phyloP scores from a whole-genome alignment of 2,797 vertebrate species.

The Delichon dasypus region DNA sequence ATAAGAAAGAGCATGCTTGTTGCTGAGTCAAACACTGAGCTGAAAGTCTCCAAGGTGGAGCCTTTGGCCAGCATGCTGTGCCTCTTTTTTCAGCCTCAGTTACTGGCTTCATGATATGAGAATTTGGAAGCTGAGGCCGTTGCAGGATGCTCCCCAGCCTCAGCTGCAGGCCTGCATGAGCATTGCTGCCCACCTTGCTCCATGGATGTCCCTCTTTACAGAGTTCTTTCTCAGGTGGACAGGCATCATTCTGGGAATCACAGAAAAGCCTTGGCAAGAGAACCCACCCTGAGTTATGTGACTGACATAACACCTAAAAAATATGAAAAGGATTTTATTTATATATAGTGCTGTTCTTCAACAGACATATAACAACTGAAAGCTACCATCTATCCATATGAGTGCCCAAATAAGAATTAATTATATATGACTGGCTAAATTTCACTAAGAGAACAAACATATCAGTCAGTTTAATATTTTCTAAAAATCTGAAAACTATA shows the following conservation, averaged over 20 bases:
- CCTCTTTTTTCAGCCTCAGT: background rate
- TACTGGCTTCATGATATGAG: background rate
- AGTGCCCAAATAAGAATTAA: background rate
- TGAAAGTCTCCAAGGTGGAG: background rate
- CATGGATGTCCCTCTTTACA: background rate
- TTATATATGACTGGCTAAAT: background rate
- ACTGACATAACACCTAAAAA: background rate
- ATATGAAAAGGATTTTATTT: background rate
- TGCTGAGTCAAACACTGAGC: background rate
- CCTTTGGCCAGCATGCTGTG: background rate
- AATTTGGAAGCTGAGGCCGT: background rate
- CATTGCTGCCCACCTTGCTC: background rate
- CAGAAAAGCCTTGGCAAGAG: background rate
- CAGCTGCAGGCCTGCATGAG: background rate
- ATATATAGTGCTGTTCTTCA: background rate
- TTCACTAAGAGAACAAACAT: background rate
- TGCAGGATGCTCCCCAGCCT: background rate
- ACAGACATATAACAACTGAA: background rate
- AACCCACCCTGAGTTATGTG: background rate
- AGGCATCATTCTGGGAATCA: background rate
- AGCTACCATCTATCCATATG: background rate
- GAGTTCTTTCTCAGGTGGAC: background rate
- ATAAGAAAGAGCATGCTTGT: background rate
- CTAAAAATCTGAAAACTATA: background rate
- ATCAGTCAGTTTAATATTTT: conserved; percentile 15